Percentiles rank a stretch among this genome's conserved stretches.
These are phyloP conservation scores for Dasypus novemcinctus DNA, from an alignment of 2,113 vertebrate genomes.

Conservation along the genomic window DNA sequence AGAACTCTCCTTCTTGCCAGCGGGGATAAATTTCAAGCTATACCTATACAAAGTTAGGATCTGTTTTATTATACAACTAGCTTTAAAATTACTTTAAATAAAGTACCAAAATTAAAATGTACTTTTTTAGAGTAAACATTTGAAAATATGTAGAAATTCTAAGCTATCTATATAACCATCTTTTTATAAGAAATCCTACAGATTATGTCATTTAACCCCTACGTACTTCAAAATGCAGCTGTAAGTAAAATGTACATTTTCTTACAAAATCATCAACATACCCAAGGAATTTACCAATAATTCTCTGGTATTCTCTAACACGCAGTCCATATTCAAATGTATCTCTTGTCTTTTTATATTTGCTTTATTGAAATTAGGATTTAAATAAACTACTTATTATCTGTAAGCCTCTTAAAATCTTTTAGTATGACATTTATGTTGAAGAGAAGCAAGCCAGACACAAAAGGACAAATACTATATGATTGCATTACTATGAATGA, in stretches of 20 bases:
- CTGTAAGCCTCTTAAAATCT: background rate
- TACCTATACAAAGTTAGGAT: background rate
- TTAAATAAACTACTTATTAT: background rate
- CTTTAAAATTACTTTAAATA: conserved; percentile 21
- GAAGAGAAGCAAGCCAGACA: too few species aligned
- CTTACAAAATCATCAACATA: background rate
- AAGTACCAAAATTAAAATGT: conserved; percentile 33
- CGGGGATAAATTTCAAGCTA: conserved; percentile 31
- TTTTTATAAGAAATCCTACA: background rate
- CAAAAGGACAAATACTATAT: too few species aligned
- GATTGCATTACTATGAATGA: too few species aligned
- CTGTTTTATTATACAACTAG: conserved; percentile 2
- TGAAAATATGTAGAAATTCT: background rate
- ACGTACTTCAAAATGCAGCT: background rate
- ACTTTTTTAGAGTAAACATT: background rate
- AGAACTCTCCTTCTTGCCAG: background rate
- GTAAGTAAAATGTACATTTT: background rate
- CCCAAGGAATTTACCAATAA: background rate
- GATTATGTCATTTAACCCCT: background rate
- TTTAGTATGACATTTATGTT: too few species aligned
- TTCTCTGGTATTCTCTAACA: background rate
- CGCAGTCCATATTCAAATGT: background rate
- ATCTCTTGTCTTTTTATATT: background rate
- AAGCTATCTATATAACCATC: background rate
- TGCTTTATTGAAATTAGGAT: background rate